Evolutionary conservation across 2,888 invertebrate species (phyloP).

Genomic region (Plebejus melissa): DNA sequence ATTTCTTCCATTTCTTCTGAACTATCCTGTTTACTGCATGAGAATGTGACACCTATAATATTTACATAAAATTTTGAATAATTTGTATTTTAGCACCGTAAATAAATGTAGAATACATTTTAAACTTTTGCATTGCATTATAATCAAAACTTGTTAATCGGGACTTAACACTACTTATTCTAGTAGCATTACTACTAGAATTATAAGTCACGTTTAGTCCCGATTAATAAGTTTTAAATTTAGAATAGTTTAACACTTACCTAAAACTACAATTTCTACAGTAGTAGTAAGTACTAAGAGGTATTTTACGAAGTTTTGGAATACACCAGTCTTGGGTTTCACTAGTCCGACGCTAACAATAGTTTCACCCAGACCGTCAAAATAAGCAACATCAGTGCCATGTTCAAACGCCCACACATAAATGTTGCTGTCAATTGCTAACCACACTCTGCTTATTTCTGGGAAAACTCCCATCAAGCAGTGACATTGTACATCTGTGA

Average conservation of each 20-base stretch:
- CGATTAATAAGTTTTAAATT: background rate
- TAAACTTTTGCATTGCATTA: too few species aligned
- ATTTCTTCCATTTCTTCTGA: slow-evolving; percentile 83
- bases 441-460: slow-evolving; percentile 97
- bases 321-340: slow-evolving; percentile 92
- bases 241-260: slow-evolving; percentile 63
- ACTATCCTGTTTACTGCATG: slow-evolving; percentile 61
- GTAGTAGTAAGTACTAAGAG: slow-evolving; percentile 96
- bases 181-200: too few species aligned
- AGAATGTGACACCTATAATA: slow-evolving; percentile 73
- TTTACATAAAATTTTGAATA: background rate
- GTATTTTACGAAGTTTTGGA: slow-evolving; percentile 93
- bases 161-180: too few species aligned
- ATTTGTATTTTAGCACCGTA: background rate
- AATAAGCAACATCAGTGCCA: slow-evolving; percentile 96
- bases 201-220: too few species aligned
- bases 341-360: slow-evolving; percentile 96
- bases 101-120: background rate
- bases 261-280: slow-evolving; percentile 94
- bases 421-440: slow-evolving; percentile 98
- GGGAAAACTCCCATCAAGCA: slow-evolving; percentile 98
- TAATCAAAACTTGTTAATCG: too few species aligned
- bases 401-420: slow-evolving; percentile 99
- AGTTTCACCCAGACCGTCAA: slow-evolving; percentile 95
- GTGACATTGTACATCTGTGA: slow-evolving; percentile 94